These are phyloP conservation scores for Pygoscelis antarcticus DNA, from an alignment of 2,113 vertebrate genomes.

Conservation along the genomic window DNA sequence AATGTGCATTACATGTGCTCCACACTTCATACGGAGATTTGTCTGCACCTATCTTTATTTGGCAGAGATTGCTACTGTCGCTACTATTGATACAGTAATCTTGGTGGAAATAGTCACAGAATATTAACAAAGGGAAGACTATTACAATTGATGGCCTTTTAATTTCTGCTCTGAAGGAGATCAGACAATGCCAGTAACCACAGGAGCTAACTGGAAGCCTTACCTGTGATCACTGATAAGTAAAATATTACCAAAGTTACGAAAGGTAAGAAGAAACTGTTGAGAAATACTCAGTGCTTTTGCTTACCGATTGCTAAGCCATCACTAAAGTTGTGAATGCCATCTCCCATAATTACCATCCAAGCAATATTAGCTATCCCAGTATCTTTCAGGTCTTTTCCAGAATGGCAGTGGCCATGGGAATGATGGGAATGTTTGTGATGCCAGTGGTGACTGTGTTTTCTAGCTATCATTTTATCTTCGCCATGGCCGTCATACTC, in stretches of 20 bases:
- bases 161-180: background rate
- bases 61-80: background rate
- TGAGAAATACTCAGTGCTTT: background rate
- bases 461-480: conserved; percentile 75
- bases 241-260: background rate
- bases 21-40: background rate
- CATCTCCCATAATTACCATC: conserved; percentile 99
- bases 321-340: conserved; percentile 99
- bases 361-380: conserved; percentile 97
- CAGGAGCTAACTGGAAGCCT: background rate
- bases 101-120: background rate
- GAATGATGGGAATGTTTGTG: conserved; percentile 87
- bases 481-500: conserved; percentile 72
- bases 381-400: conserved; percentile 94
- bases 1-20: background rate
- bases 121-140: background rate
- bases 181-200: background rate
- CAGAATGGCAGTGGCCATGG: conserved; percentile 94
- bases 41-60: background rate
- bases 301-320: conserved; percentile 93
- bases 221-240: background rate
- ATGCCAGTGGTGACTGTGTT: conserved; percentile 78
- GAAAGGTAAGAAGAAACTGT: background rate
- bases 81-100: background rate
- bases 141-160: background rate